Percentiles rank a stretch among this genome's conserved stretches.
Evolutionary conservation across 2,113 vertebrate genomes (phyloP).

Genomic region (Heteronetta atricapilla): DNA sequence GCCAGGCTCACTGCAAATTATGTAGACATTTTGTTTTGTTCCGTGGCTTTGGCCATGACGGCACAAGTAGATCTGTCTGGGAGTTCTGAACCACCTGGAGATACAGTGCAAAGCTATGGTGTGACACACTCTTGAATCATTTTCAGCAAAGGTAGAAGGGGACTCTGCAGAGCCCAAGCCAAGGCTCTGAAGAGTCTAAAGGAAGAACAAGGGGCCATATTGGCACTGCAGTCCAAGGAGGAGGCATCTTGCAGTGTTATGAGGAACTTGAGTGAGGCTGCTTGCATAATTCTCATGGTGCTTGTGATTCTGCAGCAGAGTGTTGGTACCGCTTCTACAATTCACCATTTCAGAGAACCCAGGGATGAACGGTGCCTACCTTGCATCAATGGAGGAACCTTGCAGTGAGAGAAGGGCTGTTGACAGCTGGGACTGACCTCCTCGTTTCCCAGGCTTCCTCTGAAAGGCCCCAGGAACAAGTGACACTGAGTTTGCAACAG

Average conservation of each 20-base stretch:
- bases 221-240: not conserved
- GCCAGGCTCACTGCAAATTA: not conserved
- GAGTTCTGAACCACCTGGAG: not conserved
- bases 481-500: not conserved
- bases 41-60: not conserved
- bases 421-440: not conserved
- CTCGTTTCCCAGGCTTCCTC: not conserved
- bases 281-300: not conserved
- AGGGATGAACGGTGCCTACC: not conserved
- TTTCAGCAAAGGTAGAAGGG: not conserved
- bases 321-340: not conserved
- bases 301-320: not conserved
- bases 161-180: not conserved
- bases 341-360: not conserved
- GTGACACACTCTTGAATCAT: not conserved
- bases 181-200: not conserved
- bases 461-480: not conserved
- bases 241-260: not conserved
- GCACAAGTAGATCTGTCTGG: not conserved
- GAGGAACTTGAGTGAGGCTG: not conserved
- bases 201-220: not conserved
- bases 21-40: not conserved
- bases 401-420: not conserved
- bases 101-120: rapidly evolving
- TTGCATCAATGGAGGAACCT: not conserved